phyloP scores from a whole-genome alignment of 2,113 vertebrate genomes.

The Salvelinus fontinalis region DNA sequence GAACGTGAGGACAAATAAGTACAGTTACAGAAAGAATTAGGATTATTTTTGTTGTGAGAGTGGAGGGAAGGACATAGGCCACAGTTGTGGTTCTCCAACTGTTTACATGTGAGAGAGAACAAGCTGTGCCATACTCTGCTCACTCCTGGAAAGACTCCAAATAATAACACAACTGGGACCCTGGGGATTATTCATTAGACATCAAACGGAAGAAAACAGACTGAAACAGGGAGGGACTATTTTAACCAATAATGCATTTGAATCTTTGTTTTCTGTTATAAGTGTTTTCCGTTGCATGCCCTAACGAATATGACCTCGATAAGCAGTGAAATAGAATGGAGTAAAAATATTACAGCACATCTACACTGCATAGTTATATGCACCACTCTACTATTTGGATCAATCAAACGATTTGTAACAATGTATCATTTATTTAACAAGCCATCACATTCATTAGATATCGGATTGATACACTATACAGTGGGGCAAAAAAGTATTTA shows the following conservation, averaged over 20 bases:
- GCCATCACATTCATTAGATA: too few relatives aligned
- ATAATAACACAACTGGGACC: not conserved
- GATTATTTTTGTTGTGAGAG: not conserved
- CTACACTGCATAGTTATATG: too few relatives aligned
- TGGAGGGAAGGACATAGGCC: not conserved
- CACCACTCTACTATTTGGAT: not conserved
- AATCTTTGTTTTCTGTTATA: not conserved
- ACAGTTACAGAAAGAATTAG: not conserved
- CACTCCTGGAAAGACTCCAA: not conserved
- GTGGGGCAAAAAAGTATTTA: too few relatives aligned
- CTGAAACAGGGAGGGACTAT: too few relatives aligned
- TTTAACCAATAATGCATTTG: not conserved
- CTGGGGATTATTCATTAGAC: too few relatives aligned
- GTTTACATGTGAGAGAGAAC: constrained; percentile 11
- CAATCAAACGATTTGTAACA: not conserved
- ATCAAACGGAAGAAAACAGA: too few relatives aligned
- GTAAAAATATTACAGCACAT: too few relatives aligned
- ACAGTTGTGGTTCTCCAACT: constrained; percentile 5
- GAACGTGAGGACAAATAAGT: not conserved
- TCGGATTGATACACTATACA: too few relatives aligned
- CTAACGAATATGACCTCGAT: too few relatives aligned
- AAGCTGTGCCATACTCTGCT: not conserved
- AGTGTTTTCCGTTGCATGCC: too few relatives aligned
- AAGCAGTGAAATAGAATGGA: too few relatives aligned
- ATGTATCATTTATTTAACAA: not conserved